Percentiles rank a stretch among this genome's conserved stretches.
Conservation (phyloP, 2,888 invertebrate species). For the Adineta ricciae region DNA sequence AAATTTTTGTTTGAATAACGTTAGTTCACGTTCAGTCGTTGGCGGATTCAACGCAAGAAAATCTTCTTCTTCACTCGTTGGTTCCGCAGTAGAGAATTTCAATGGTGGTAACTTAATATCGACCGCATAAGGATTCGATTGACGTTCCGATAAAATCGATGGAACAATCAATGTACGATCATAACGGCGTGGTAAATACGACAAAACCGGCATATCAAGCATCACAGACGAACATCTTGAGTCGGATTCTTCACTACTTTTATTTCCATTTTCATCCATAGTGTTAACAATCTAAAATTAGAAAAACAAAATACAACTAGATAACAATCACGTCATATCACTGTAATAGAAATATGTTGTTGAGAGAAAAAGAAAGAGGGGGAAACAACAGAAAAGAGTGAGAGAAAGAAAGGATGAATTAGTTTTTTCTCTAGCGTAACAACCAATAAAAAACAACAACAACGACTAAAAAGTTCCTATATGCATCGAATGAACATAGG, state of each 20-base stretch:
- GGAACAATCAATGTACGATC: slow-evolving; percentile 5
- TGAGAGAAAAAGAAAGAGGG: neutral
- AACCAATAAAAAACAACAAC: neutral
- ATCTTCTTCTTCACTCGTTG: neutral
- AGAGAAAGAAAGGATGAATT: neutral
- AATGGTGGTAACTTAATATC: neutral
- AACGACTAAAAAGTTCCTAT: neutral
- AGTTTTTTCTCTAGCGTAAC: neutral
- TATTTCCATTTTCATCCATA: neutral
- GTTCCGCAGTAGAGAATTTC: neutral
- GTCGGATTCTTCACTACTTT: neutral
- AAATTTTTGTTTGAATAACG: neutral
- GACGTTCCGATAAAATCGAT: neutral
- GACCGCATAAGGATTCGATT: neutral
- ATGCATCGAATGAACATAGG: neutral
- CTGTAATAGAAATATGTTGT: neutral
- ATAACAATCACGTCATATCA: neutral
- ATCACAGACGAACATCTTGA: neutral
- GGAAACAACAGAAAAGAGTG: neutral
- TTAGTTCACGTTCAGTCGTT: neutral
- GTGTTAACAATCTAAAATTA: neutral
- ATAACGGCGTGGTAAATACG: neutral
- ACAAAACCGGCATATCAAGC: neutral
- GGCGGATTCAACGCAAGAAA: neutral
- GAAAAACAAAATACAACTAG: neutral